These are phyloP conservation scores for Tetrao urogallus DNA, from an alignment of 2,113 vertebrate species.

Conservation along the genomic window DNA sequence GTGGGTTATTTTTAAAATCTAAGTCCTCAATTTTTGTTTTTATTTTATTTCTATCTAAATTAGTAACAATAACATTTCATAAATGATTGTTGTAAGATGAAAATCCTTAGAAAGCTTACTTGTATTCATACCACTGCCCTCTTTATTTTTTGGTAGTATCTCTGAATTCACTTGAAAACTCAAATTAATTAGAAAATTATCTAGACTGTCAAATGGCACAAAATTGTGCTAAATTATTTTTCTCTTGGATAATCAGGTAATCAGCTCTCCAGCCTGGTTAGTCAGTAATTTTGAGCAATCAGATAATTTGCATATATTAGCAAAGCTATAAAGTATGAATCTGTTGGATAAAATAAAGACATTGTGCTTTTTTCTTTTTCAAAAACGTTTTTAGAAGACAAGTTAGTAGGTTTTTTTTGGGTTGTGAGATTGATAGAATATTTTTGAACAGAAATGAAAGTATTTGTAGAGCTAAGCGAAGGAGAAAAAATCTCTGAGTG, in stretches of 20 bases:
- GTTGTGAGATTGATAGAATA: not conserved
- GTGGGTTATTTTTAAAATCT: not conserved
- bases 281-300: slow-evolving; percentile 45
- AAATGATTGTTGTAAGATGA: slow-evolving; percentile 13
- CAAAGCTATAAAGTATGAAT: slow-evolving; percentile 50
- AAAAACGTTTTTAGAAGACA: not conserved
- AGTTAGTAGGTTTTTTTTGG: not conserved
- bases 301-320: slow-evolving; percentile 56
- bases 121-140: not conserved
- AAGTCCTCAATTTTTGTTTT: not conserved
- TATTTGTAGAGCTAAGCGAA: not conserved
- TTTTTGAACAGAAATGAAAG: not conserved
- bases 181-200: slow-evolving; percentile 62
- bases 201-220: slow-evolving; percentile 53
- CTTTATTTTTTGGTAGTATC: slow-evolving; percentile 6
- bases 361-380: not conserved
- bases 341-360: slow-evolving; percentile 25
- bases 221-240: slow-evolving; percentile 57
- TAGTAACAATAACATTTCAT: not conserved
- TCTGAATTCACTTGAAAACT: slow-evolving; percentile 53
- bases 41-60: not conserved
- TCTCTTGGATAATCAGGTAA: slow-evolving; percentile 57
- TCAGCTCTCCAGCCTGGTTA: slow-evolving; percentile 54
- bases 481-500: not conserved
- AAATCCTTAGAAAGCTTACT: slow-evolving; percentile 36